Evolutionary conservation across 1,140 invertebrate genomes (phyloP).

Genomic region (Battus philenor): DNA sequence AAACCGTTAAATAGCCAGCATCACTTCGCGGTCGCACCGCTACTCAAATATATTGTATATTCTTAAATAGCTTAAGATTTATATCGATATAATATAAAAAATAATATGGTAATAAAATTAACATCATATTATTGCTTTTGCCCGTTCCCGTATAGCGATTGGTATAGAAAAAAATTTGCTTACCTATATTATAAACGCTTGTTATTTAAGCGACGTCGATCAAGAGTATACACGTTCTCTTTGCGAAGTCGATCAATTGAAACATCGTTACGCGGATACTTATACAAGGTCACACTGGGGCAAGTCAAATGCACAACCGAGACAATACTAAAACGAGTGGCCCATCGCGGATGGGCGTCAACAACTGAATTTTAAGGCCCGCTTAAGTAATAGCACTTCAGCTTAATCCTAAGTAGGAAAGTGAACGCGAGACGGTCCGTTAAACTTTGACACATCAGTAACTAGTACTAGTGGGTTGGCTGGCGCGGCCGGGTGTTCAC

Average conservation of each 20-base stretch:
- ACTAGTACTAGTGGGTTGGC: constrained; percentile 22
- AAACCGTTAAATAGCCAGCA: constrained; percentile 60
- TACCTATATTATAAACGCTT: constrained; percentile 62
- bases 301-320: constrained; percentile 74
- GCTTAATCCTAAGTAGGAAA: constrained; percentile 72
- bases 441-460: constrained; percentile 40
- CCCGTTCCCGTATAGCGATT: constrained; percentile 76
- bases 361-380: constrained; percentile 52
- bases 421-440: constrained; percentile 47
- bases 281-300: constrained; percentile 65
- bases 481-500: constrained; percentile 46
- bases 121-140: constrained; percentile 76
- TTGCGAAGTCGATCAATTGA: constrained; percentile 27
- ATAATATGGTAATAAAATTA: constrained; percentile 76
- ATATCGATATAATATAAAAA: constrained; percentile 74
- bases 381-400: constrained; percentile 73
- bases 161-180: constrained; percentile 73
- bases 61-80: constrained; percentile 69
- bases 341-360: constrained; percentile 33
- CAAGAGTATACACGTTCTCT: constrained; percentile 34
- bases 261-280: constrained; percentile 43
- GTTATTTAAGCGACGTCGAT: constrained; percentile 48
- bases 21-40: constrained; percentile 73
- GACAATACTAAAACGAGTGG: constrained; percentile 69
- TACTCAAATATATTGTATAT: constrained; percentile 63